Evolutionary conservation across 2,113 vertebrate species (phyloP).

Genomic region (Cranoglanis bouderius): DNA sequence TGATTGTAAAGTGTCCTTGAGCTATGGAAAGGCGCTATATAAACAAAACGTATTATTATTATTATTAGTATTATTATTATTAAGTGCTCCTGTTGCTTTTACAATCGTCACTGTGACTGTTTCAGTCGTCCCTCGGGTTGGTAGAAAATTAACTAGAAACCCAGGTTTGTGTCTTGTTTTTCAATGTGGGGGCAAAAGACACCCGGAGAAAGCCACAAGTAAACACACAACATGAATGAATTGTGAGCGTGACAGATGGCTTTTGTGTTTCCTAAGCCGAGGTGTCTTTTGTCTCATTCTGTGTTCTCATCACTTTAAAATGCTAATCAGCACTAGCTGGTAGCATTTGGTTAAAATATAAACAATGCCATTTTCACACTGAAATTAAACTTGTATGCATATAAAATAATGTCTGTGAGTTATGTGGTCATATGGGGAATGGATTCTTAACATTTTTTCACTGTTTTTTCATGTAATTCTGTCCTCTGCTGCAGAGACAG

Average conservation of each 20-base stretch:
- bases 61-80: too few relatives aligned
- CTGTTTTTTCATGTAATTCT: neutral
- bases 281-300: conserved; percentile 12
- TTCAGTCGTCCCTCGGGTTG: neutral
- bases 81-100: neutral
- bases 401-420: neutral
- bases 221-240: neutral
- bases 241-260: conserved; percentile 15
- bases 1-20: too few relatives aligned
- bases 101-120: neutral
- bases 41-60: too few relatives aligned
- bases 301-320: conserved; percentile 13
- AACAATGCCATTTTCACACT: neutral
- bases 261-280: conserved; percentile 15
- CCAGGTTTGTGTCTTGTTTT: neutral
- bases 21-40: too few relatives aligned
- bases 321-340: neutral
- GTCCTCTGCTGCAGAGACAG: neutral
- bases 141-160: neutral
- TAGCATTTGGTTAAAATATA: neutral
- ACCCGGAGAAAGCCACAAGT: neutral
- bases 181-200: neutral
- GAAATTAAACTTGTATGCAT: neutral
- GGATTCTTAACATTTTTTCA: neutral
- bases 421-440: neutral